A percentile compares a stretch with the other conserved stretches of the same genome.
phyloP scores from a whole-genome alignment of 2,797 vertebrate species.

The Enteromius paludinosus region DNA sequence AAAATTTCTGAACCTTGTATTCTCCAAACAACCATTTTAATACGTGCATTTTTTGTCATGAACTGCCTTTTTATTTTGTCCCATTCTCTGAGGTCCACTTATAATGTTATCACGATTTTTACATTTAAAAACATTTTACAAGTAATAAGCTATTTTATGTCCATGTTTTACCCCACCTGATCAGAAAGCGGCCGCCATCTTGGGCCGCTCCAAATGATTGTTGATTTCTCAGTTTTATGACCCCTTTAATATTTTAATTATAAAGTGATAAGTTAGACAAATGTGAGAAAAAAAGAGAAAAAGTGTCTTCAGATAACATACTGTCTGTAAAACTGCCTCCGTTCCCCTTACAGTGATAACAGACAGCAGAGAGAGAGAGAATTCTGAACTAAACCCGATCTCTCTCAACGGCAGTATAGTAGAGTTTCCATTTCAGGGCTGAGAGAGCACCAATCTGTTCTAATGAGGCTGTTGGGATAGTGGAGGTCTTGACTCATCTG shows the following conservation, averaged over 20 bases:
- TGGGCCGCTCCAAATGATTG: no score
- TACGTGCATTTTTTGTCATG: no score
- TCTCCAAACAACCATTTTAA: not conserved
- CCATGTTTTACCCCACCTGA: no score
- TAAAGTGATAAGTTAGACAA: not conserved
- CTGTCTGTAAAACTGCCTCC: conserved; percentile 35
- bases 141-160: no score
- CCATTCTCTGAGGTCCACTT: no score
- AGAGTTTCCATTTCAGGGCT: conserved; percentile 59
- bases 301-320: not conserved
- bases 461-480: conserved; percentile 56
- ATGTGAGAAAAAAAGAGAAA: not conserved
- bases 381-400: not conserved
- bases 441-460: conserved; percentile 54
- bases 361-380: conserved; percentile 39
- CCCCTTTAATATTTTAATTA: not conserved
- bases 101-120: no score
- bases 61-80: no score
- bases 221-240: not conserved
- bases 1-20: not conserved
- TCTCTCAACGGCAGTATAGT: conserved; percentile 12
- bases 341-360: conserved; percentile 6
- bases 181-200: no score
- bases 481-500: conserved; percentile 32
- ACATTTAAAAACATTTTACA: no score